Conservation (phyloP, 2,113 vertebrate genomes). For the Pelvicachromis taeniatus region DNA sequence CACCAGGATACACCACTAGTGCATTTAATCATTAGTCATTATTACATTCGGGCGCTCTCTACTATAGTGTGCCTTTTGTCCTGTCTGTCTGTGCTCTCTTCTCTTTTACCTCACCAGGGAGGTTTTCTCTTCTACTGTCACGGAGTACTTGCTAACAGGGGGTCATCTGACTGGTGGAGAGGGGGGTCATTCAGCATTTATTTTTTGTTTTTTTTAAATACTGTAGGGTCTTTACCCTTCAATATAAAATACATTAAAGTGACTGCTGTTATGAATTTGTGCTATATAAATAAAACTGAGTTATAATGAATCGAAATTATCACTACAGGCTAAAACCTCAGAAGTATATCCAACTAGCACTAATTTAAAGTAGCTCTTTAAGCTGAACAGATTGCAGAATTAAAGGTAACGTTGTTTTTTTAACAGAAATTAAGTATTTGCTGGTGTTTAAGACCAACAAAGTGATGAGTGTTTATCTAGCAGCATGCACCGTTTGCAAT, state of each 20-base stretch:
- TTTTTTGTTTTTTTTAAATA: background rate
- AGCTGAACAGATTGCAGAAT: background rate
- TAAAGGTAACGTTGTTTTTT: background rate
- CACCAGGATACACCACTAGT: background rate
- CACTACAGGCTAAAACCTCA: background rate
- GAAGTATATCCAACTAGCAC: background rate
- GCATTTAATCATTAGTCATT: background rate
- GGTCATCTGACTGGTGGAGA: background rate
- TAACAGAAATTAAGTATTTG: background rate
- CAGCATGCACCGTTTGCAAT: background rate
- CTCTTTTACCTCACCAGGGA: background rate
- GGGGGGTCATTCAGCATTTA: background rate
- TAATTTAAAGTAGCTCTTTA: background rate
- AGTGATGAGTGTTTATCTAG: background rate
- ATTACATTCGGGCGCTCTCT: background rate
- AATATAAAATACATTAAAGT: background rate
- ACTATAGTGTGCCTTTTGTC: background rate
- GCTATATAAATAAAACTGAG: background rate
- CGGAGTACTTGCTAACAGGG: background rate
- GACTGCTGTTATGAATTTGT: accelerated
- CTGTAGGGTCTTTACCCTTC: background rate
- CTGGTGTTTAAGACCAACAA: background rate
- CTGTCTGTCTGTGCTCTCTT: background rate
- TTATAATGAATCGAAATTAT: background rate
- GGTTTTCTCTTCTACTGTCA: background rate